Conservation (phyloP, 2,888 invertebrate species). For the Odontomyia ornata region DNA sequence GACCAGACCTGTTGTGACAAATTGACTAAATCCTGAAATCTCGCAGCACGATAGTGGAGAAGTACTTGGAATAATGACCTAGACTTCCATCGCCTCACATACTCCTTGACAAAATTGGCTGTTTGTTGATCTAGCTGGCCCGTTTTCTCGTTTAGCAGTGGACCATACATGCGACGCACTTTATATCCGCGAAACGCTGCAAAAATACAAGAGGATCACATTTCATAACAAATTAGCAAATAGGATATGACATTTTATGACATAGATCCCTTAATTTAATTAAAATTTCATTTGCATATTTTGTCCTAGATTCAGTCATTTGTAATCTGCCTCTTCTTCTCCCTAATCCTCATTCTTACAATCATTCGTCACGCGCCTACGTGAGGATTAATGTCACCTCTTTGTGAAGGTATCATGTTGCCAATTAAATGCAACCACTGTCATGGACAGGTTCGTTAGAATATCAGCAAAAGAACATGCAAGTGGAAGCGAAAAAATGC, state of each 20-base stretch:
- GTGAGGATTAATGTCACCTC: slow-evolving; percentile 23
- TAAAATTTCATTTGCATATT: slow-evolving; percentile 64
- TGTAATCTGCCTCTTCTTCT: background rate
- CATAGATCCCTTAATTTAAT: slow-evolving; percentile 61
- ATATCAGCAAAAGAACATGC: background rate
- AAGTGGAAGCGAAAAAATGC: background rate
- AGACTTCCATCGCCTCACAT: slow-evolving; percentile 82
- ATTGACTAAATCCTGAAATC: slow-evolving; percentile 84
- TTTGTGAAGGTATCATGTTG: slow-evolving; percentile 15
- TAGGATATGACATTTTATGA: slow-evolving; percentile 15
- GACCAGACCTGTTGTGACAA: slow-evolving; percentile 83
- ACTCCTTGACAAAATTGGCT: slow-evolving; percentile 77
- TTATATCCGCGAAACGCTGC: slow-evolving; percentile 78
- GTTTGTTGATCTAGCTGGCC: slow-evolving; percentile 76
- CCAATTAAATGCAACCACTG: background rate
- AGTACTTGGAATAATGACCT: slow-evolving; percentile 84
- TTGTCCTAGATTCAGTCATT: background rate
- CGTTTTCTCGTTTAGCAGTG: slow-evolving; percentile 69
- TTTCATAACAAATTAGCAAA: slow-evolving; percentile 51
- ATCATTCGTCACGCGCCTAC: background rate
- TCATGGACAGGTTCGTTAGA: too few species aligned
- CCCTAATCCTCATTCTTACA: slow-evolving; percentile 21
- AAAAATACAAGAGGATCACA: slow-evolving; percentile 47
- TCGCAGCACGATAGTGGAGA: slow-evolving; percentile 81
- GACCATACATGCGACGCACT: slow-evolving; percentile 72